Conservation (phyloP, 2,888 invertebrate species). For the Arctia plantaginis region DNA sequence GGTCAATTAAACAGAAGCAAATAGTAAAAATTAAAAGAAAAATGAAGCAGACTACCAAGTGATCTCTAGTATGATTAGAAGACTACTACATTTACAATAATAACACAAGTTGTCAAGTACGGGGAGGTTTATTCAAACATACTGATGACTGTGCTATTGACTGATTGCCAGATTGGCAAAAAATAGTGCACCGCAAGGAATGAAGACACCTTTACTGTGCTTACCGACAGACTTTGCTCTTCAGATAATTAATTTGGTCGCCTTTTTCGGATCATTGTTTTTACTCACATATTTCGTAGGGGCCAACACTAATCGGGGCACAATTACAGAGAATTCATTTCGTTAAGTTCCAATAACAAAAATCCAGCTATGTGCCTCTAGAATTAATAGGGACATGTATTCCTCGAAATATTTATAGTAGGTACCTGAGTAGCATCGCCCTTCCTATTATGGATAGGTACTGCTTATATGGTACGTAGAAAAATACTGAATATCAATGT, state of each 20-base stretch:
- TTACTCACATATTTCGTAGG: constrained; percentile 43
- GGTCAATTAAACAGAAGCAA: no score
- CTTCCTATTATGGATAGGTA: constrained; percentile 37
- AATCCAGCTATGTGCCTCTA: constrained; percentile 43
- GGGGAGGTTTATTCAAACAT: constrained; percentile 4
- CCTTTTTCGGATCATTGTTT: constrained; percentile 52
- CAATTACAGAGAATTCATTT: constrained; percentile 49
- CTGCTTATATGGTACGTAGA: constrained; percentile 28
- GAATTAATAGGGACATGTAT: constrained; percentile 42
- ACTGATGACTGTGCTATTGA: constrained; percentile 38
- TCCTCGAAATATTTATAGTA: constrained; percentile 47
- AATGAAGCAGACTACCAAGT: no score
- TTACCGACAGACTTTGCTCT: constrained; percentile 32
- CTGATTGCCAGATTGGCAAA: constrained; percentile 48
- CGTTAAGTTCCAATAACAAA: constrained; percentile 41
- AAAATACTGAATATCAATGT: constrained; percentile 38
- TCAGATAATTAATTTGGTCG: constrained; percentile 50
- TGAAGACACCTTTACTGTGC: constrained; percentile 44
- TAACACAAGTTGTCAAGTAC: constrained; percentile 18
- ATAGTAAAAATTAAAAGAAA: no score
- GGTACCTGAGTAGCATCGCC: constrained; percentile 29
- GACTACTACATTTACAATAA: not conserved
- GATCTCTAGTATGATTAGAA: no score
- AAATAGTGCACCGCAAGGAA: constrained; percentile 43
- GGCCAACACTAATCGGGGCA: constrained; percentile 45